Evolutionary conservation across 2,113 vertebrate genomes (phyloP).

Genomic region (Proteles cristata): DNA sequence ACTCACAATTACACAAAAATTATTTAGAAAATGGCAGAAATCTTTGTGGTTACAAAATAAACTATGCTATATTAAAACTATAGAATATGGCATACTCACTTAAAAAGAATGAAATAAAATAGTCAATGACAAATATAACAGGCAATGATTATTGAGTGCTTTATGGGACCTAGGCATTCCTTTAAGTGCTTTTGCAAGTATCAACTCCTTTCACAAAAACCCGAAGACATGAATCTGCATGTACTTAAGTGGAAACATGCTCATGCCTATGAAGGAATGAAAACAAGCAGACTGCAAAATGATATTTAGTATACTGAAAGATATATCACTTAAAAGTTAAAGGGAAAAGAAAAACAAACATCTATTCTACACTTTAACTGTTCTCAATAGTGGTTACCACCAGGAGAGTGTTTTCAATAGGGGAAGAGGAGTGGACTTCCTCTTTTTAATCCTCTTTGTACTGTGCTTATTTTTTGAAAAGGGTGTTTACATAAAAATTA

Average conservation of each 20-base stretch:
- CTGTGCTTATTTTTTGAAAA: not conserved
- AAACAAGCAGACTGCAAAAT: not conserved
- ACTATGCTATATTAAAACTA: not conserved
- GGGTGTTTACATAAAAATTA: not conserved
- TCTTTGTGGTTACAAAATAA: not conserved
- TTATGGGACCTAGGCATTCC: not conserved
- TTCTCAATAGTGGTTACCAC: not conserved
- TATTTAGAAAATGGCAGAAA: conserved; percentile 42
- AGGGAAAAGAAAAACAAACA: not conserved
- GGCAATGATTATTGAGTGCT: not conserved
- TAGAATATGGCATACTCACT: not conserved
- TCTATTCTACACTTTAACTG: not conserved
- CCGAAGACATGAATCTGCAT: not conserved
- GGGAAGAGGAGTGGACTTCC: not conserved
- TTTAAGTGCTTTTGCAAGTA: not conserved
- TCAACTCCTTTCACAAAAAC: conserved; percentile 24
- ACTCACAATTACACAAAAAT: not conserved
- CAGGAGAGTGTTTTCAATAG: not conserved
- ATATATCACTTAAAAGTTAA: not conserved
- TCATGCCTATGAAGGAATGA: not conserved
- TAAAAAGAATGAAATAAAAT: not conserved
- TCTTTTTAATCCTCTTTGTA: not conserved
- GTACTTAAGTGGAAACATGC: not conserved
- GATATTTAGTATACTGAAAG: not conserved
- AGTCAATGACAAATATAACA: not conserved